Conservation (phyloP, 1,140 invertebrate species). For the Brachionus rotundiformis region DNA sequence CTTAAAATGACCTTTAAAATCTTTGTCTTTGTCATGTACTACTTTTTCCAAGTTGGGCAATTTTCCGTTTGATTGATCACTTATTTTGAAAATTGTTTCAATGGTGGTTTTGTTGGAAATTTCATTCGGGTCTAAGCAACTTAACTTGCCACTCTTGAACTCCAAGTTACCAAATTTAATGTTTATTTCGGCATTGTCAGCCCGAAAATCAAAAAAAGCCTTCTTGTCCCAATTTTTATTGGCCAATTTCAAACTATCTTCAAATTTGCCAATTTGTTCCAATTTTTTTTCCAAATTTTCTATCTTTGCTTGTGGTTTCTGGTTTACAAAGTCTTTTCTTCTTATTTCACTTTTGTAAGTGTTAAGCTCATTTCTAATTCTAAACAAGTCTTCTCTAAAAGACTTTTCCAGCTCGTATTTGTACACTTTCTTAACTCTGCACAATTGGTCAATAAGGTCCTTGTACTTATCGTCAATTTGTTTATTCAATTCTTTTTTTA, state of each 20-base stretch:
- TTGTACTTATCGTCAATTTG: neutral
- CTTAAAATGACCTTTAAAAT: neutral
- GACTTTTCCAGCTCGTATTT: neutral
- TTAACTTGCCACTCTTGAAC: neutral
- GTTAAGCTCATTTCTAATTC: neutral
- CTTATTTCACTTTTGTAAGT: neutral
- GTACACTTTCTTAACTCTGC: neutral
- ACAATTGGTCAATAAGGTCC: neutral
- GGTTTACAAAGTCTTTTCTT: neutral
- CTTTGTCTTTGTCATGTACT: neutral
- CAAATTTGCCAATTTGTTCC: neutral
- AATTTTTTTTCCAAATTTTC: neutral
- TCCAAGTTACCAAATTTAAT: neutral
- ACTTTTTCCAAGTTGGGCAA: neutral
- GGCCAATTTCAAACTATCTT: neutral
- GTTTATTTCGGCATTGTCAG: neutral
- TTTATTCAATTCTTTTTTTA: neutral
- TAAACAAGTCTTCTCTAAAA: neutral
- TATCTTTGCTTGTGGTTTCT: neutral
- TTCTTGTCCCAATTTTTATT: neutral
- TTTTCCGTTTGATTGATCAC: neutral
- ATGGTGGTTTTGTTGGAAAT: neutral
- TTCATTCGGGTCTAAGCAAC: neutral
- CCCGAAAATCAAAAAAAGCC: neutral
- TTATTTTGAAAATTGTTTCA: neutral